Evolutionary conservation across 2,888 invertebrate species (phyloP).

Genomic region (Scaptomyza tumidula): DNA sequence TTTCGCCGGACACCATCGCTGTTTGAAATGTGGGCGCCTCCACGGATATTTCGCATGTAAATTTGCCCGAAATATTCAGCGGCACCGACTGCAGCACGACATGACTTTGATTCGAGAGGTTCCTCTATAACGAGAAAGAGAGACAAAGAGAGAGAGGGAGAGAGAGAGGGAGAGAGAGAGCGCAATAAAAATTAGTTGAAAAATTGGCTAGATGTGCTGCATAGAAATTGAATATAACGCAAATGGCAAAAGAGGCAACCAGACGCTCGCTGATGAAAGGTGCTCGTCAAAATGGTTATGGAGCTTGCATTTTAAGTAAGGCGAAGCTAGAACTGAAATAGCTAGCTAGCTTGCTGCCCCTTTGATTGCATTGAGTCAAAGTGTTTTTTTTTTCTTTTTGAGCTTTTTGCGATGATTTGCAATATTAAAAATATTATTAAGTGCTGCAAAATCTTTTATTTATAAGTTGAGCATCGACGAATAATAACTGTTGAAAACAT

Average conservation of each 20-base stretch:
- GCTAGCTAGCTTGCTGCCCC: constrained; percentile 4
- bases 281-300: constrained; percentile 26
- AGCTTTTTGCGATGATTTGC: constrained; percentile 20
- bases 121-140: constrained; percentile 68
- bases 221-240: constrained; percentile 74
- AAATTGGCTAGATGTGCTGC: constrained; percentile 65
- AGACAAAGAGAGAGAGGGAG: constrained; percentile 13
- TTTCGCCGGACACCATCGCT: constrained; percentile 84
- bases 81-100: constrained; percentile 84
- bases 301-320: constrained; percentile 56
- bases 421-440: constrained; percentile 39
- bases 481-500: constrained; percentile 11
- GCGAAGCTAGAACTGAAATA: constrained; percentile 4
- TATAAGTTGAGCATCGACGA: constrained; percentile 2
- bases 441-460: constrained; percentile 27
- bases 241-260: constrained; percentile 25
- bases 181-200: constrained; percentile 70
- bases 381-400: constrained; percentile 9
- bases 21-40: constrained; percentile 85
- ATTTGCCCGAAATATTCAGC: constrained; percentile 84
- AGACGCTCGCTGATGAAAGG: constrained; percentile 43
- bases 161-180: constrained; percentile 38
- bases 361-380: constrained; percentile 62
- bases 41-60: constrained; percentile 85
- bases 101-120: constrained; percentile 85